These are phyloP conservation scores for Dasyurus viverrinus DNA, from an alignment of 2,113 vertebrate species.

Conservation along the genomic window DNA sequence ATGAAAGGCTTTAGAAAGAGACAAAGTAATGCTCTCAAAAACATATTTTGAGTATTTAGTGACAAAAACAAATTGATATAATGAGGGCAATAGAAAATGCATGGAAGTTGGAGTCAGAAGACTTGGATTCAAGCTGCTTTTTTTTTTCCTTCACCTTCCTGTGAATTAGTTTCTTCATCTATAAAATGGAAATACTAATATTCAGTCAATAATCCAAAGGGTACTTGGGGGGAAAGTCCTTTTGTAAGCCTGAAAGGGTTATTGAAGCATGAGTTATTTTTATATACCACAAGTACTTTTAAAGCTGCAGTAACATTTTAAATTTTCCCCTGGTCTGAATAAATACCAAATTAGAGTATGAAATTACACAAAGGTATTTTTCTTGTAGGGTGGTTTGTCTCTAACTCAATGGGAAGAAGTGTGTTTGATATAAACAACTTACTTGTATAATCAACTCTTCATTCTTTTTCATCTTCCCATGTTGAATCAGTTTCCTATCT, in stretches of 20 bases:
- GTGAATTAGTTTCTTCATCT: neutral
- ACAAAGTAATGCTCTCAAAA: slow-evolving; percentile 61
- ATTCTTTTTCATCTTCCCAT: neutral
- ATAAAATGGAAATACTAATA: neutral
- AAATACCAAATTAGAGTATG: neutral
- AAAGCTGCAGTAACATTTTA: neutral
- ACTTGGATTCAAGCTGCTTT: neutral
- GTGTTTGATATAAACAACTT: neutral
- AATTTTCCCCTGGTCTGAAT: neutral
- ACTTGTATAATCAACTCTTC: neutral
- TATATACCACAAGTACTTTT: slow-evolving; percentile 7
- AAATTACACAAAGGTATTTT: neutral
- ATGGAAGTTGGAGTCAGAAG: neutral
- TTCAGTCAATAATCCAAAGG: neutral
- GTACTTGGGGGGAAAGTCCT: neutral
- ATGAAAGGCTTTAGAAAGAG: slow-evolving; percentile 46
- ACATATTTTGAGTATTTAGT: slow-evolving; percentile 17
- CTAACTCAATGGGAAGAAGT: neutral
- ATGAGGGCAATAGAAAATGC: neutral
- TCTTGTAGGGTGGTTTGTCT: neutral
- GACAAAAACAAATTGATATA: neutral
- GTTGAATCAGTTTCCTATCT: neutral
- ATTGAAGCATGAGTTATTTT: neutral
- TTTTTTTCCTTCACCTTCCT: neutral
- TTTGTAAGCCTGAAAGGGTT: neutral